Conservation (phyloP, 2,113 vertebrate species). For the Prionailurus bengalensis region DNA sequence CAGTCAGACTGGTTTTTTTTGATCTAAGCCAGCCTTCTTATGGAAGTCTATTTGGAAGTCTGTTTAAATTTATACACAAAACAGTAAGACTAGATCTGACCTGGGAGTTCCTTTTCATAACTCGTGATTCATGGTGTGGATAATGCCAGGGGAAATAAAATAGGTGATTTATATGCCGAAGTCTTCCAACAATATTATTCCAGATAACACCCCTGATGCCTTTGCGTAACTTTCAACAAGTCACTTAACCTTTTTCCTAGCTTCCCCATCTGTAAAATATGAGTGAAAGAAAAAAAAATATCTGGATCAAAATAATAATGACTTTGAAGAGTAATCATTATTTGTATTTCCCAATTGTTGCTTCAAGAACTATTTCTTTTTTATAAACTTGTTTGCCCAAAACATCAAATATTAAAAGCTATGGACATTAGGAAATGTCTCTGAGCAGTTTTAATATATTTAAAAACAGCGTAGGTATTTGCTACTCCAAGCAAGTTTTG, state of each 20-base stretch:
- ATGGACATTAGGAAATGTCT: neutral
- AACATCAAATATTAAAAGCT: neutral
- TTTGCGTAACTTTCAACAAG: slow-evolving; percentile 33
- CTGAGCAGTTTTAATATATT: neutral
- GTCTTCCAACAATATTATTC: slow-evolving; percentile 31
- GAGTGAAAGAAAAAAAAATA: neutral
- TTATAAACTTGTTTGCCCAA: neutral
- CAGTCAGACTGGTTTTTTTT: neutral
- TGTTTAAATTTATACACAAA: neutral
- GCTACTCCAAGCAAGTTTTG: neutral
- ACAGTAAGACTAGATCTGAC: neutral
- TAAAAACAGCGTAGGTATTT: neutral
- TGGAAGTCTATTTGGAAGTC: neutral
- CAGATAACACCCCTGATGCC: neutral
- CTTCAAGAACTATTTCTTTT: neutral
- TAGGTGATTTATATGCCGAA: neutral
- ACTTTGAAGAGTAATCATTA: neutral
- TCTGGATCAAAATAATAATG: neutral
- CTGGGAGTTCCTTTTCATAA: slow-evolving; percentile 28
- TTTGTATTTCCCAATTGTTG: neutral
- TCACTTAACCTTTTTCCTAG: slow-evolving; percentile 1
- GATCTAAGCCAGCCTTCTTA: slow-evolving; percentile 37
- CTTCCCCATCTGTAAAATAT: neutral
- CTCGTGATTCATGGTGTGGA: neutral
- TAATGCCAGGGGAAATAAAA: slow-evolving; percentile 49